phyloP scores from a whole-genome alignment of 2,797 vertebrate species.

The Lacerta agilis region DNA sequence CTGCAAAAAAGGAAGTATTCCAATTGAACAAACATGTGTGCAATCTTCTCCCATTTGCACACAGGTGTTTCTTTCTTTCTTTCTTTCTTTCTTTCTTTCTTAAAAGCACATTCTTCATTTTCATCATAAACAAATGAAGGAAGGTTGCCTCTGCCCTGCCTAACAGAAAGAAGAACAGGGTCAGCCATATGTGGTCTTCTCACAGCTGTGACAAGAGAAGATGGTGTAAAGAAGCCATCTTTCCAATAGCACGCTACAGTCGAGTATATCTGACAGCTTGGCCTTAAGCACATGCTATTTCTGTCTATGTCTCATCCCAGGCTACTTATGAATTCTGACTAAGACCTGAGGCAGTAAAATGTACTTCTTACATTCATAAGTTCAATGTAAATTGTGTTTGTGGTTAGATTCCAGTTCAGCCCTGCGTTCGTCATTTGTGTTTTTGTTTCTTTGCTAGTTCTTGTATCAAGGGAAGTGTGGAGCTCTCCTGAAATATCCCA shows the following conservation, averaged over 20 bases:
- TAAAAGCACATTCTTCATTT: too few relatives aligned
- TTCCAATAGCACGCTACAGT: neutral
- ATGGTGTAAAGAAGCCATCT: neutral
- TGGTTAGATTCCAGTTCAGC: neutral
- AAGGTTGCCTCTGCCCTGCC: neutral
- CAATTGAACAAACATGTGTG: neutral
- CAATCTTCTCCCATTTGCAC: neutral
- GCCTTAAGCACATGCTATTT: constrained; percentile 25
- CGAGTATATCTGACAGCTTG: constrained; percentile 5
- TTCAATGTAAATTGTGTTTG: neutral
- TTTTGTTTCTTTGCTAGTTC: too few relatives aligned
- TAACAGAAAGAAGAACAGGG: neutral
- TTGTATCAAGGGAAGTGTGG: neutral
- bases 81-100: too few relatives aligned
- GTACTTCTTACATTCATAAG: neutral
- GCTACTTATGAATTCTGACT: constrained; percentile 23
- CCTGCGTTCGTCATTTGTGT: neutral
- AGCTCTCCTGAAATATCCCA: neutral
- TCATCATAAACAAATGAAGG: neutral
- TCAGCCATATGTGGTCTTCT: neutral
- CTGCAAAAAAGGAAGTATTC: neutral
- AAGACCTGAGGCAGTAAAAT: constrained; percentile 15
- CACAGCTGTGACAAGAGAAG: neutral
- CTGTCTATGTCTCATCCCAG: neutral
- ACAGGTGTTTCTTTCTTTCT: too few relatives aligned